Evolutionary conservation across 2,888 invertebrate species (phyloP).

Genomic region (Drosophila fulvimacula): DNA sequence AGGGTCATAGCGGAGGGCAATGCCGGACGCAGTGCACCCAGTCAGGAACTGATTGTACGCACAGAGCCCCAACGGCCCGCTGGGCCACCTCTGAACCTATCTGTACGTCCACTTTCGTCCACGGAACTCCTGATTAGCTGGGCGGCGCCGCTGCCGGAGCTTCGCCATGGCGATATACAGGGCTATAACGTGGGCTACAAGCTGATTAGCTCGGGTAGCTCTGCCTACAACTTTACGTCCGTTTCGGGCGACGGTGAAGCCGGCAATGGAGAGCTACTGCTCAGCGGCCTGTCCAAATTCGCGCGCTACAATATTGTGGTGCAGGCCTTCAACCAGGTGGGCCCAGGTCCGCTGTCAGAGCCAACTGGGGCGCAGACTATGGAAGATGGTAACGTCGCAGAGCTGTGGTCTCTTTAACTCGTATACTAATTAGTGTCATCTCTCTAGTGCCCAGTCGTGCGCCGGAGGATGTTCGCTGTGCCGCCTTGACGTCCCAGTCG

Average conservation of each 20-base stretch:
- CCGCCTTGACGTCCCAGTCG: conserved; percentile 90
- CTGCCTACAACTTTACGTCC: conserved; percentile 89
- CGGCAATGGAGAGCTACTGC: conserved; percentile 88
- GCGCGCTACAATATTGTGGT: conserved; percentile 89
- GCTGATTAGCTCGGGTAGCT: conserved; percentile 85
- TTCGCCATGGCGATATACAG: conserved; percentile 90
- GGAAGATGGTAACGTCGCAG: conserved; percentile 88
- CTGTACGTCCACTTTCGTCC: conserved; percentile 89
- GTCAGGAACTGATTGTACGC: conserved; percentile 87
- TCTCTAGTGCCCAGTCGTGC: conserved; percentile 90
- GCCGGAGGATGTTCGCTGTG: conserved; percentile 92
- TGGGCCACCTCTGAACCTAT: conserved; percentile 89
- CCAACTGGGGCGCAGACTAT: conserved; percentile 89
- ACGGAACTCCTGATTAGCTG: conserved; percentile 91
- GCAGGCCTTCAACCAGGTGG: conserved; percentile 91
- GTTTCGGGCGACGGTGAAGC: conserved; percentile 89
- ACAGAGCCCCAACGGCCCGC: conserved; percentile 90
- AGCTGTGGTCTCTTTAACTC: neutral
- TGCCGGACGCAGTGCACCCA: conserved; percentile 89
- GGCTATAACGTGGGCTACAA: conserved; percentile 90
- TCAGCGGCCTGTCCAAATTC: conserved; percentile 88
- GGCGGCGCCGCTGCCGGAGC: conserved; percentile 89
- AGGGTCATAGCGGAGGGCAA: conserved; percentile 91
- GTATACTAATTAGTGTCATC: neutral
- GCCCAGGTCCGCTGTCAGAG: conserved; percentile 90